Conservation (phyloP, 2,888 invertebrate genomes). For the Macrostomum cliftonense region DNA sequence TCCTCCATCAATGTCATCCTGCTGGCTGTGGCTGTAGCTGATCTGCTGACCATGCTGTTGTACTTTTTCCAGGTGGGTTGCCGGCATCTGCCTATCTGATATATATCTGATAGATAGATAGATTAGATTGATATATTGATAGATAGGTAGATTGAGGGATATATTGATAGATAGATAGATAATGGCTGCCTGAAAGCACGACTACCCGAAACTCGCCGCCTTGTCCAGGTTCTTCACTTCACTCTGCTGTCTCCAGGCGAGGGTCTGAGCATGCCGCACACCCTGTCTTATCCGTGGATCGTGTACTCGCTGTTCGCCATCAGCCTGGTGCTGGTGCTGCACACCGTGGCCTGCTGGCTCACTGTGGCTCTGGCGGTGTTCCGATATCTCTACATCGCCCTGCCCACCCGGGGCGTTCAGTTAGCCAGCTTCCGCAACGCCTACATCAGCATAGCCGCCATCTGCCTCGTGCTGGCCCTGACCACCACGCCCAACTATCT, state of each 20-base stretch:
- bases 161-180: too few species aligned
- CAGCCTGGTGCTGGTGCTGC: too few species aligned
- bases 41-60: conserved; percentile 67
- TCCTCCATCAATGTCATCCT: conserved; percentile 77
- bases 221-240: too few species aligned
- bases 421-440: conserved; percentile 67
- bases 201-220: too few species aligned
- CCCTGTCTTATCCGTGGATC: conserved; percentile 34
- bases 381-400: conserved; percentile 38
- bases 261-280: conserved; percentile 9
- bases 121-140: too few species aligned
- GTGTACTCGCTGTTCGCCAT: conserved; percentile 7
- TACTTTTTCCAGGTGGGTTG: conserved; percentile 46
- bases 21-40: conserved; percentile 60
- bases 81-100: too few species aligned
- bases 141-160: too few species aligned
- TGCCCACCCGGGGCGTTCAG: conserved; percentile 57
- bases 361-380: too few species aligned
- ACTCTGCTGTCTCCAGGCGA: conserved; percentile 6
- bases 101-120: too few species aligned
- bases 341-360: too few species aligned
- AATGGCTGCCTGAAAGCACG: too few species aligned
- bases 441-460: conserved; percentile 57
- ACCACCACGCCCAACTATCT: conserved; percentile 57
- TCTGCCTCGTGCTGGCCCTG: conserved; percentile 42